phyloP scores from a whole-genome alignment of 2,888 invertebrate species.

The Dicranocentrus wangi region DNA sequence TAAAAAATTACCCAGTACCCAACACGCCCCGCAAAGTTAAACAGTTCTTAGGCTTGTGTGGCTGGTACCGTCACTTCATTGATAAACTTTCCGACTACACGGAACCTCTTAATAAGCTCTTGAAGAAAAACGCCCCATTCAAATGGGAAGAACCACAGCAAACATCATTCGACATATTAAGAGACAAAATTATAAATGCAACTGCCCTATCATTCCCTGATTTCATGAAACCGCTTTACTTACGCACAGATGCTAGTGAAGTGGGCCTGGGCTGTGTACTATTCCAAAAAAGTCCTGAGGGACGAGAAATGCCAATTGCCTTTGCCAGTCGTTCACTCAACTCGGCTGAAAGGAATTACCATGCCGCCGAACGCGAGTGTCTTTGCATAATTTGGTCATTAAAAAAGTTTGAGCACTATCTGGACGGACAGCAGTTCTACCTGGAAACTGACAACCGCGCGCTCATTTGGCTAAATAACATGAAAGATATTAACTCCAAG shows the following conservation, averaged over 20 bases:
- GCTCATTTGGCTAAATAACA: conserved; percentile 60
- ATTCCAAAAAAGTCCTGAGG: conserved; percentile 63
- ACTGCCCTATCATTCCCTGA: conserved; percentile 71
- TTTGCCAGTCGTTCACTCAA: conserved; percentile 61
- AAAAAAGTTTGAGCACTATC: conserved; percentile 67
- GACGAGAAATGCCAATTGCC: conserved; percentile 51
- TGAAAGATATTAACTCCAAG: conserved; percentile 32
- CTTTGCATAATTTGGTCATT: conserved; percentile 68
- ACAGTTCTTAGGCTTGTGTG: conserved; percentile 73
- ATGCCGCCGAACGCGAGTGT: conserved; percentile 66
- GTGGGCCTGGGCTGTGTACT: conserved; percentile 72
- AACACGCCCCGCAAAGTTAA: conserved; percentile 67
- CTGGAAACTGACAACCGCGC: conserved; percentile 69
- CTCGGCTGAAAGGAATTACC: conserved; percentile 43
- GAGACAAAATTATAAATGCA: conserved; percentile 53
- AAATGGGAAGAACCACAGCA: conserved; percentile 63
- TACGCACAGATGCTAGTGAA: conserved; percentile 72
- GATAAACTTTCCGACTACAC: conserved; percentile 70
- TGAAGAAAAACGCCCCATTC: conserved; percentile 69
- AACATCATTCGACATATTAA: conserved; percentile 67
- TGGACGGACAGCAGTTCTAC: conserved; percentile 65
- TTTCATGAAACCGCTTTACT: conserved; percentile 63
- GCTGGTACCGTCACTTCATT: conserved; percentile 74
- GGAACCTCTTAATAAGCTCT: conserved; percentile 71
- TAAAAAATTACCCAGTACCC: conserved; percentile 72